A percentile compares a stretch with the other conserved stretches of the same genome.
phyloP scores from a whole-genome alignment of 2,888 invertebrate species.

The Drosophila dives region DNA sequence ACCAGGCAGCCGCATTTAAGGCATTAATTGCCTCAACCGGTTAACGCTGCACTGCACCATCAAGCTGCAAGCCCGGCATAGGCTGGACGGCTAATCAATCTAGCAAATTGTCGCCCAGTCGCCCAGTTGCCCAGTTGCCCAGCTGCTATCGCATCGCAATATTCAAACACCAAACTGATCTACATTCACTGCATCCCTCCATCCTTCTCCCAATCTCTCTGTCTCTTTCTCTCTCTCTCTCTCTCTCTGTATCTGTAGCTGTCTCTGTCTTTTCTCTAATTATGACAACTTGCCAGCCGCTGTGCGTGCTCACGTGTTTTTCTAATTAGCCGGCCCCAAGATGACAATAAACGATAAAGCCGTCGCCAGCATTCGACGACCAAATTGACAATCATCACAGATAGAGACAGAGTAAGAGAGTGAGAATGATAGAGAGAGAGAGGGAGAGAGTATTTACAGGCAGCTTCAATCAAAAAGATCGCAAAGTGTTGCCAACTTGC shows the following conservation, averaged over 20 bases:
- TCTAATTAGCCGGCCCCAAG: conserved; percentile 72
- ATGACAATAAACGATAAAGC: conserved; percentile 75
- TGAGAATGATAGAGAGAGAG: not conserved
- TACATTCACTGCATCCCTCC: not conserved
- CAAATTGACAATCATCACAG: conserved; percentile 81
- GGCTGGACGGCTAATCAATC: conserved; percentile 76
- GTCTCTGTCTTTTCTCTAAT: conserved; percentile 58
- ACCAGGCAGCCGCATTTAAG: conserved; percentile 77
- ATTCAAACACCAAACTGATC: conserved; percentile 53
- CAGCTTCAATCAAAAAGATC: not conserved
- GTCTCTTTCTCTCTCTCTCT: conserved; percentile 8
- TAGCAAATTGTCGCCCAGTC: conserved; percentile 79
- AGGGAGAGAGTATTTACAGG: not conserved
- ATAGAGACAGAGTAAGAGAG: not conserved
- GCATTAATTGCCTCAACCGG: conserved; percentile 75
- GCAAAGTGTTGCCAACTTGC: conserved; percentile 28
- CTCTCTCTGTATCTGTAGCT: conserved; percentile 5
- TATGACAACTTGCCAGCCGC: conserved; percentile 75
- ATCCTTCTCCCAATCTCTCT: conserved; percentile 1
- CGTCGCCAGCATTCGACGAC: conserved; percentile 63
- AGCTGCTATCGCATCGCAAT: conserved; percentile 50
- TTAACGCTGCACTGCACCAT: conserved; percentile 26
- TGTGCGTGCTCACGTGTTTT: conserved; percentile 78
- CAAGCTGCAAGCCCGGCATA: conserved; percentile 18
- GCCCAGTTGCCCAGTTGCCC: conserved; percentile 64